phyloP scores from a whole-genome alignment of 1,140 invertebrate species.

The Drosophila pallidifrons region DNA sequence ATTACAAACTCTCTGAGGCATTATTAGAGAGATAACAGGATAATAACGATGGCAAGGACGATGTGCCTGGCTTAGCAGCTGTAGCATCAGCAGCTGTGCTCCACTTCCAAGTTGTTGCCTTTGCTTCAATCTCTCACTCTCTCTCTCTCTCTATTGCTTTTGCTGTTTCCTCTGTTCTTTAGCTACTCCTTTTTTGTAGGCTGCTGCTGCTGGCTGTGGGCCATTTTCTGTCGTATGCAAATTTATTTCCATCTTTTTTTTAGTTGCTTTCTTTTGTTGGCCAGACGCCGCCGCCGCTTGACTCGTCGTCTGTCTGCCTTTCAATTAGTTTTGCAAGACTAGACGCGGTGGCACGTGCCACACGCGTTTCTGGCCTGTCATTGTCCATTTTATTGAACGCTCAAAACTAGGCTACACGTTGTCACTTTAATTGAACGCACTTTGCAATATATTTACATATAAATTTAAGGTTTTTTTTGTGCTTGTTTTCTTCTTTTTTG shows the following conservation, averaged over 20 bases:
- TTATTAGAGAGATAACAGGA: conserved; percentile 83
- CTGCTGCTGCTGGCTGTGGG: conserved; percentile 32
- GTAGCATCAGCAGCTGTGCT: conserved; percentile 61
- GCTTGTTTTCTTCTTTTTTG: conserved; percentile 5
- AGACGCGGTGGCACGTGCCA: conserved; percentile 66
- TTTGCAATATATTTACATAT: conserved; percentile 14
- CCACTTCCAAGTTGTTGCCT: conserved; percentile 56
- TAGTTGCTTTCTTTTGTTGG: conserved; percentile 34
- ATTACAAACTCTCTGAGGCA: conserved; percentile 83
- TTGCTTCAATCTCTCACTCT: conserved; percentile 1
- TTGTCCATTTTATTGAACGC: conserved; percentile 46
- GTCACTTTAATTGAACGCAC: conserved; percentile 63
- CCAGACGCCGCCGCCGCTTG: conserved; percentile 25
- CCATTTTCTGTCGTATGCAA: conserved; percentile 61
- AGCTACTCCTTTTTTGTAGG: conserved; percentile 56
- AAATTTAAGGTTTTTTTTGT: conserved; percentile 21
- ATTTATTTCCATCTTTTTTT: conserved; percentile 55
- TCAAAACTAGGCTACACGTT: conserved; percentile 37
- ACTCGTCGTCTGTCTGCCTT: conserved; percentile 65
- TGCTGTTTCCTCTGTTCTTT: conserved; percentile 8
- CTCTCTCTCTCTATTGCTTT: neutral
- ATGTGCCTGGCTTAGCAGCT: conserved; percentile 28
- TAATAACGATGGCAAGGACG: conserved; percentile 81
- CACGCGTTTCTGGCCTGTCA: conserved; percentile 11
- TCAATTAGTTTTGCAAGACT: conserved; percentile 74